Percentiles rank a stretch among this genome's conserved stretches.
Evolutionary conservation across 2,113 vertebrate genomes (phyloP).

Genomic region (Corythaeola cristata): DNA sequence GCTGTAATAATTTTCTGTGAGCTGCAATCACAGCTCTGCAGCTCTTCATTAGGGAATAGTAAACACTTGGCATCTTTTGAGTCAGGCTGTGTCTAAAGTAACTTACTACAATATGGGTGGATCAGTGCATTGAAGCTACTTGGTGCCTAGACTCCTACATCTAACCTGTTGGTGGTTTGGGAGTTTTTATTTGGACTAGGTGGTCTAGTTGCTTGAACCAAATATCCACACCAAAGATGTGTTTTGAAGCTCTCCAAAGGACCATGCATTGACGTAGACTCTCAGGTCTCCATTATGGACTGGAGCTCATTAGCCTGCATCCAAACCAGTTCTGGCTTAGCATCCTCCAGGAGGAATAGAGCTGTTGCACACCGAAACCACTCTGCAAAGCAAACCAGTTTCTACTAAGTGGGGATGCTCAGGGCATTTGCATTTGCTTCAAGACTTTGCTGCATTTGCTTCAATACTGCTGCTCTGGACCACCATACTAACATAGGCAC

Average conservation of each 20-base stretch:
- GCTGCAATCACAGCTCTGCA: not conserved
- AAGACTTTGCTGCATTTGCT: not conserved
- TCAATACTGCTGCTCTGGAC: not conserved
- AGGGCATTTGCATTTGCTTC: not conserved
- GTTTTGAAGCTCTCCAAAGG: not conserved
- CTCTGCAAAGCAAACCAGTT: not conserved
- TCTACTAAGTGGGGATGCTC: not conserved
- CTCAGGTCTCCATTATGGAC: not conserved
- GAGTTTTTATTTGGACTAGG: not conserved
- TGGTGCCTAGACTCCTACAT: not conserved
- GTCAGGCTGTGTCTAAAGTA: not conserved
- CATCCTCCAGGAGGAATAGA: not conserved
- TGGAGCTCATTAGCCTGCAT: not conserved
- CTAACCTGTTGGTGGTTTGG: not conserved
- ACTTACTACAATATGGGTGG: not conserved
- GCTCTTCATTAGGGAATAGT: not conserved
- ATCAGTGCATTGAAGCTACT: not conserved
- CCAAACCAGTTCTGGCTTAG: not conserved
- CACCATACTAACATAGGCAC: not conserved
- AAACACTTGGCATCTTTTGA: not conserved
- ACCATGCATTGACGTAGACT: not conserved
- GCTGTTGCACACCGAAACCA: not conserved
- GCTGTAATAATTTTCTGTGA: not conserved
- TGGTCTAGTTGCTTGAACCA: not conserved
- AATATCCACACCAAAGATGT: not conserved